Evolutionary conservation across 2,113 vertebrate genomes (phyloP).

Genomic region (Polypterus bichir): DNA sequence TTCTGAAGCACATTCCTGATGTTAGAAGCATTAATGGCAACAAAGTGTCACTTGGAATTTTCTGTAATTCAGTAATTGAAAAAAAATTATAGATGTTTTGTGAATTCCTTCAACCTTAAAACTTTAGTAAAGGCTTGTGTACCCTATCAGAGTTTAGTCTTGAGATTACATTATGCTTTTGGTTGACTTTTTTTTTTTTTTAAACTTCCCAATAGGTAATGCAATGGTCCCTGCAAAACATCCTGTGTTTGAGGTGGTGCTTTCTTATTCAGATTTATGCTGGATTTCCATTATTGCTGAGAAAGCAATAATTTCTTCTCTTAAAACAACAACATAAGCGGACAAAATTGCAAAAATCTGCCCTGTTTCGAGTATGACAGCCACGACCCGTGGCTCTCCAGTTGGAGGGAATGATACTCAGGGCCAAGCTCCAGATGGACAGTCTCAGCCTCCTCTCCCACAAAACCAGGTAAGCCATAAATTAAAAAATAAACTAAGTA

Average conservation of each 20-base stretch:
- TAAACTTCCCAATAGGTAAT: constrained; percentile 62
- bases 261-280: constrained; percentile 82
- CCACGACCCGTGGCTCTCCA: constrained; percentile 99
- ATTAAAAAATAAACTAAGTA: not conserved
- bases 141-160: not conserved
- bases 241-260: constrained; percentile 88
- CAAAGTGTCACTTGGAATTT: too few relatives aligned
- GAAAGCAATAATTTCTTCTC: constrained; percentile 94
- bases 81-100: too few relatives aligned
- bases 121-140: too few relatives aligned
- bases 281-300: constrained; percentile 83
- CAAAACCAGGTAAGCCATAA: constrained; percentile 82
- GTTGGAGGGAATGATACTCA: constrained; percentile 98
- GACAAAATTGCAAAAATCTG: constrained; percentile 99
- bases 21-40: too few relatives aligned
- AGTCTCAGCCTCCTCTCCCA: constrained; percentile 92
- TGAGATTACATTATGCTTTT: constrained; percentile 4
- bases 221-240: constrained; percentile 98
- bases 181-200: not conserved
- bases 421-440: constrained; percentile 96
- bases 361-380: constrained; percentile 99
- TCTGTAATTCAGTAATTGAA: too few relatives aligned
- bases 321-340: constrained; percentile 92
- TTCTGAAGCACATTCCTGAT: too few relatives aligned
- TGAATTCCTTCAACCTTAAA: too few relatives aligned